phyloP scores from a whole-genome alignment of 2,113 vertebrate genomes.

The Mormyrus lacerda region DNA sequence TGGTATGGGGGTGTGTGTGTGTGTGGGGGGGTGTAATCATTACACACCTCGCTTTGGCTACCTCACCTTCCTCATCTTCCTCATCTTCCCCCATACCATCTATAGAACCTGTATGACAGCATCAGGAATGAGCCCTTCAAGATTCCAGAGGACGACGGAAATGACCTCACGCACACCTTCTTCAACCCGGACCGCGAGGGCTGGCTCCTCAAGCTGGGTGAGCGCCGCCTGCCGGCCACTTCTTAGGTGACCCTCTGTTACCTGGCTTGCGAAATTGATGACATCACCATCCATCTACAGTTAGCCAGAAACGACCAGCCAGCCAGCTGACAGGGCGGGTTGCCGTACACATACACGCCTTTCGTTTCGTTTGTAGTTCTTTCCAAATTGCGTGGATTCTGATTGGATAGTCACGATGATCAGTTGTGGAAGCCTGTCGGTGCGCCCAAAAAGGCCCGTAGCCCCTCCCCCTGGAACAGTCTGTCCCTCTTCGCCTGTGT shows the following conservation, averaged over 20 bases:
- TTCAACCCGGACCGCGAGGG: conserved; percentile 96
- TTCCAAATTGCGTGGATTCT: neutral
- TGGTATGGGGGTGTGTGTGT: no score
- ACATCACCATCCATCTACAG: neutral
- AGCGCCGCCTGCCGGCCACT: conserved; percentile 20
- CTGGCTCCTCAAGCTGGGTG: conserved; percentile 93
- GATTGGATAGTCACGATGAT: neutral
- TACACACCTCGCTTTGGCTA: neutral
- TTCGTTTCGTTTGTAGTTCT: neutral
- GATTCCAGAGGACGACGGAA: conserved; percentile 93
- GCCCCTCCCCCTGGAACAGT: neutral
- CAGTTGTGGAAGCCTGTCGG: neutral
- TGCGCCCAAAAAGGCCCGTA: neutral
- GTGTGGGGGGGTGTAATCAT: neutral
- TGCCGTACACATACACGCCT: neutral
- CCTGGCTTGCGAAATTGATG: neutral
- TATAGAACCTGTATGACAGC: conserved; percentile 91
- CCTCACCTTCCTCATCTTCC: neutral
- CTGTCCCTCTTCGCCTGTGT: neutral
- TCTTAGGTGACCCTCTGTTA: neutral
- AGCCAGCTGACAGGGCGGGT: neutral
- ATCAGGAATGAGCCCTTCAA: conserved; percentile 97
- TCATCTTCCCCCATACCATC: neutral
- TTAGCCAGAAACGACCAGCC: neutral
- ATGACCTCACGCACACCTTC: conserved; percentile 95